These are phyloP conservation scores for Lagria hirta DNA, from an alignment of 2,888 invertebrate species.

Conservation along the genomic window DNA sequence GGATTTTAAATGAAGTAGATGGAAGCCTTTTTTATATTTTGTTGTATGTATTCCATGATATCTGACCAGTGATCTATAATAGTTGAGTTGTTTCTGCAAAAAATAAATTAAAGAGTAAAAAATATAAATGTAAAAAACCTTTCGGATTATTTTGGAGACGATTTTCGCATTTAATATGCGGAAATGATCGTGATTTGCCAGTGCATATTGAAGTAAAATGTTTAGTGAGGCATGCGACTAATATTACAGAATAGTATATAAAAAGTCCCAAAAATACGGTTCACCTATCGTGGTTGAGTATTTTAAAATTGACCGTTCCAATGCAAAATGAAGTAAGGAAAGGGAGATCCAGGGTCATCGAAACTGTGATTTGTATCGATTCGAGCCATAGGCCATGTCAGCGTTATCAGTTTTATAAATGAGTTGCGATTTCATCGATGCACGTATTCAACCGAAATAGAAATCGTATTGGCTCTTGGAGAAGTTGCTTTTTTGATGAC, in stretches of 20 bases:
- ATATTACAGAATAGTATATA: constrained; percentile 20
- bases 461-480: constrained; percentile 21
- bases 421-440: constrained; percentile 32
- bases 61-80: too few relatives aligned
- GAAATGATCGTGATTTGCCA: constrained; percentile 8
- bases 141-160: constrained; percentile 10
- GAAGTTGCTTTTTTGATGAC: constrained; percentile 12
- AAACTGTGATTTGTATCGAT: constrained; percentile 33
- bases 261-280: constrained; percentile 23
- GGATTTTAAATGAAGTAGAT: too few relatives aligned
- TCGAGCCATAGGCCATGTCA: constrained; percentile 28
- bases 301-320: constrained; percentile 20
- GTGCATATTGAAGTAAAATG: constrained; percentile 11
- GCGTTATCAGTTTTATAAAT: constrained; percentile 33
- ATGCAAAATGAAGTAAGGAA: constrained; percentile 14
- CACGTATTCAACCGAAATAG: constrained; percentile 31
- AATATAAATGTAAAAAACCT: too few relatives aligned
- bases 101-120: too few relatives aligned
- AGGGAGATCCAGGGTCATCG: constrained; percentile 22
- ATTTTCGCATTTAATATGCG: constrained; percentile 3
- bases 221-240: constrained; percentile 19
- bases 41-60: too few relatives aligned
- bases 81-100: too few relatives aligned
- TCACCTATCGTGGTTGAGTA: constrained; percentile 24
- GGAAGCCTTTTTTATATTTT: too few relatives aligned